A percentile compares a stretch with the other conserved stretches of the same genome.
phyloP scores from a whole-genome alignment of 2,113 vertebrate genomes.

The Muntiacus reevesi region DNA sequence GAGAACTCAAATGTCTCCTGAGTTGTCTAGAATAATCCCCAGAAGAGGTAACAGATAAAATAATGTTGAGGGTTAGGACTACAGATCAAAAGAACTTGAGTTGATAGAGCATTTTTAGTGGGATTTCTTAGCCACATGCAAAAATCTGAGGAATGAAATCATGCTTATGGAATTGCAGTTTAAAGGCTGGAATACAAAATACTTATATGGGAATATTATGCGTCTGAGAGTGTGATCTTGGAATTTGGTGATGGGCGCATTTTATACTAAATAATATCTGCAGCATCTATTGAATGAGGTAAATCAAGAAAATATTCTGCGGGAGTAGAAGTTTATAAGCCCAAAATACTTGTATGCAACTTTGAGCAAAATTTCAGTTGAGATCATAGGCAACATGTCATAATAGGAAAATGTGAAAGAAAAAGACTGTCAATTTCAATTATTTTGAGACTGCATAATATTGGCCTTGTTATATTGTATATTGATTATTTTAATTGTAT shows the following conservation, averaged over 20 bases:
- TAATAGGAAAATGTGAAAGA: not conserved
- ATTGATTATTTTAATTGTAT: not conserved
- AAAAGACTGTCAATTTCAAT: not conserved
- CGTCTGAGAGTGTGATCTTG: not conserved
- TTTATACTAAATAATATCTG: not conserved
- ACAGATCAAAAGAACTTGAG: not conserved
- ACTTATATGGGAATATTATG: accelerated
- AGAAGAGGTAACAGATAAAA: not conserved
- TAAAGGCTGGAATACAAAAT: not conserved
- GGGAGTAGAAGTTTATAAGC: not conserved
- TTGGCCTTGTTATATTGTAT: not conserved
- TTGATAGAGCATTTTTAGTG: not conserved
- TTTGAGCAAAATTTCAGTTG: not conserved
- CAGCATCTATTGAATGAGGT: not conserved
- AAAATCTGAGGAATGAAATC: not conserved
- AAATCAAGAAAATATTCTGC: not conserved
- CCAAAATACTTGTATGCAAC: not conserved
- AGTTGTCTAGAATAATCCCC: not conserved
- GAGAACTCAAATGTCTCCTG: not conserved
- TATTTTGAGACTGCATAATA: not conserved
- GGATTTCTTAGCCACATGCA: not conserved
- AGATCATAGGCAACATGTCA: not conserved
- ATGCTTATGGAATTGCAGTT: not conserved
- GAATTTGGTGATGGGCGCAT: not conserved
- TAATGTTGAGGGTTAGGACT: not conserved